Percentiles rank a stretch among this genome's conserved stretches.
These are phyloP conservation scores for Monochamus alternatus DNA, from an alignment of 2,888 invertebrate genomes.

Conservation along the genomic window DNA sequence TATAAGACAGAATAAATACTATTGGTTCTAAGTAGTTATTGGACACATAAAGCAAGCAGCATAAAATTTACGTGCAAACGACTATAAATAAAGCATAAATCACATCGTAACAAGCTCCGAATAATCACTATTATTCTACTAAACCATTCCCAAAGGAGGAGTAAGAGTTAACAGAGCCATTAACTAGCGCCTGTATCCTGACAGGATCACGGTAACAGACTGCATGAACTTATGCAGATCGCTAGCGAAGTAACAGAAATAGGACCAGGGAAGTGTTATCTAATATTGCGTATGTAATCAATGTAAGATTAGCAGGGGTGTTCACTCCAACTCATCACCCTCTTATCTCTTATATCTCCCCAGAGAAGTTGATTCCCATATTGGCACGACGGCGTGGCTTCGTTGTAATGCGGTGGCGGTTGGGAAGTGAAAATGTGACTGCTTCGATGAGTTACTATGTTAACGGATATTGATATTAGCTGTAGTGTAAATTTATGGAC, in stretches of 20 bases:
- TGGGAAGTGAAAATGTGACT: conserved; percentile 55
- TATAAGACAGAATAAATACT: too few relatives aligned
- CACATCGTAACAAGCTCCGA: conserved; percentile 45
- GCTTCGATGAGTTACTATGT: conserved; percentile 57
- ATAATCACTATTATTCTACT: conserved; percentile 53
- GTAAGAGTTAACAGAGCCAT: conserved; percentile 55
- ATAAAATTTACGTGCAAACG: conserved; percentile 12
- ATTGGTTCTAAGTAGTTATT: background rate
- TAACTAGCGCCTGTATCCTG: conserved; percentile 53
- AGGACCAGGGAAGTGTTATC: conserved; percentile 65
- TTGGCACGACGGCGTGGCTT: conserved; percentile 50
- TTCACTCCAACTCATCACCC: conserved; percentile 65
- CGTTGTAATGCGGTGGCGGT: conserved; percentile 49
- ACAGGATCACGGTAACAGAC: conserved; percentile 45
- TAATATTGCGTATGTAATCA: conserved; percentile 70
- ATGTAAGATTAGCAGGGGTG: conserved; percentile 70
- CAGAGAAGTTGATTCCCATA: conserved; percentile 60
- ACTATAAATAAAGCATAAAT: conserved; percentile 36
- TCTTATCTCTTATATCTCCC: conserved; percentile 67
- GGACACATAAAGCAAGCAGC: background rate
- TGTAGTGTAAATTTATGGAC: conserved; percentile 50
- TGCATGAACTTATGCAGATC: conserved; percentile 53
- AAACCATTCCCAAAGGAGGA: conserved; percentile 54
- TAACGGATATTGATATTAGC: conserved; percentile 67
- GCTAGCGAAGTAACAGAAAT: conserved; percentile 40